Evolutionary conservation across 2,888 invertebrate species (phyloP).

Genomic region (Trichacis sp.): DNA sequence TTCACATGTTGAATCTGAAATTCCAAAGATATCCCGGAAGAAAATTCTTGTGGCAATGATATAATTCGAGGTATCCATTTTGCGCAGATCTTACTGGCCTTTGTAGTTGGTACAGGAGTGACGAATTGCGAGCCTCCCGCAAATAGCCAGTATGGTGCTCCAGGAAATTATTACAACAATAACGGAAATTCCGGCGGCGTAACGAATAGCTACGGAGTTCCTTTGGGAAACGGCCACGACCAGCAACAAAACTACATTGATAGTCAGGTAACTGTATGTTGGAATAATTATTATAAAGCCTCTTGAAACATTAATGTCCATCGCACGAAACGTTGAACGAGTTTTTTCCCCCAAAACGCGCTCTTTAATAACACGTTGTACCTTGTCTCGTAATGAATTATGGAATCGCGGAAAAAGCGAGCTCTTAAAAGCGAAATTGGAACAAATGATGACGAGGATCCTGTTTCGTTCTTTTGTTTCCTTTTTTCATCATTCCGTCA

Average conservation of each 20-base stretch:
- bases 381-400: background rate
- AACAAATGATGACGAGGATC: background rate
- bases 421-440: background rate
- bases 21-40: background rate
- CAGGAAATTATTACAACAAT: conserved; percentile 56
- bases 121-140: conserved; percentile 56
- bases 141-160: conserved; percentile 63
- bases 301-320: background rate
- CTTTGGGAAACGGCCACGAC: conserved; percentile 55
- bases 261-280: conserved; percentile 55
- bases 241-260: conserved; percentile 64
- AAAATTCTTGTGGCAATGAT: conserved; percentile 7
- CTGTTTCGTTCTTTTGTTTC: background rate
- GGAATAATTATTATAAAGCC: background rate
- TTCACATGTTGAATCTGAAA: background rate
- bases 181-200: conserved; percentile 47
- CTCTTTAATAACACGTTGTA: background rate
- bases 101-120: conserved; percentile 52
- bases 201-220: conserved; percentile 59
- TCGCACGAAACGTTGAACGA: background rate
- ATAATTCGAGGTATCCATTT: conserved; percentile 17
- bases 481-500: background rate
- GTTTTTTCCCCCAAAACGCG: too few species aligned
- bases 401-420: background rate
- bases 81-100: conserved; percentile 47